phyloP scores from a whole-genome alignment of 30 jellyfish, hydroid and myxozoan species.

The Cassiopea xamachana region DNA sequence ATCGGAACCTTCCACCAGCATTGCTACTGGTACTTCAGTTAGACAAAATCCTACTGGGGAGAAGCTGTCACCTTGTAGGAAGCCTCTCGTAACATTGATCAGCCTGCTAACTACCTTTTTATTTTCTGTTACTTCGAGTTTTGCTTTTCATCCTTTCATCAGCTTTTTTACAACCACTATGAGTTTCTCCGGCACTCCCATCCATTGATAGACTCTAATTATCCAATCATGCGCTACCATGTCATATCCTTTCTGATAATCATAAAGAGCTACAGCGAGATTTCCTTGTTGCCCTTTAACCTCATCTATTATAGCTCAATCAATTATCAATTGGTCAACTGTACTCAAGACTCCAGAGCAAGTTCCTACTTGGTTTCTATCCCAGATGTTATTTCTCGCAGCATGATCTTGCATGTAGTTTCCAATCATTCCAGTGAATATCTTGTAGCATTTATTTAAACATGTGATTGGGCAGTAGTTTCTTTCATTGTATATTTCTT shows the following conservation, averaged over 20 bases:
- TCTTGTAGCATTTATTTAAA: background rate
- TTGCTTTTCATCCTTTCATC: background rate
- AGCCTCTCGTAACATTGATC: too few species aligned
- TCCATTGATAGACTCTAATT: background rate
- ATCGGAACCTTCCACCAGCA: background rate
- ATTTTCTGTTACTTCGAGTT: too few species aligned
- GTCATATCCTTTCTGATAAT: background rate
- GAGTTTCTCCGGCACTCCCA: background rate
- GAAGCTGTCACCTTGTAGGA: background rate
- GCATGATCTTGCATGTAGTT: background rate
- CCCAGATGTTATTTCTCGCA: background rate
- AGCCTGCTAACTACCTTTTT: too few species aligned
- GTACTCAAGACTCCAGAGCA: background rate
- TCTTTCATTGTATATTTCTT: background rate
- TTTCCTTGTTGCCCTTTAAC: background rate
- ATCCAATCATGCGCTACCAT: constrained; percentile 11
- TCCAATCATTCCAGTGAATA: background rate
- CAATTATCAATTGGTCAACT: background rate
- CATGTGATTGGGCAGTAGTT: background rate
- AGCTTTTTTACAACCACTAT: background rate
- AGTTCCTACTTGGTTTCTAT: background rate
- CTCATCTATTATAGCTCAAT: background rate
- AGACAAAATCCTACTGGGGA: constrained; percentile 1
- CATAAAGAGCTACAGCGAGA: background rate
- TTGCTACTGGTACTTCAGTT: background rate